These are phyloP conservation scores for Synodontis membranacea DNA, from an alignment of 2,113 vertebrate genomes.

Conservation along the genomic window DNA sequence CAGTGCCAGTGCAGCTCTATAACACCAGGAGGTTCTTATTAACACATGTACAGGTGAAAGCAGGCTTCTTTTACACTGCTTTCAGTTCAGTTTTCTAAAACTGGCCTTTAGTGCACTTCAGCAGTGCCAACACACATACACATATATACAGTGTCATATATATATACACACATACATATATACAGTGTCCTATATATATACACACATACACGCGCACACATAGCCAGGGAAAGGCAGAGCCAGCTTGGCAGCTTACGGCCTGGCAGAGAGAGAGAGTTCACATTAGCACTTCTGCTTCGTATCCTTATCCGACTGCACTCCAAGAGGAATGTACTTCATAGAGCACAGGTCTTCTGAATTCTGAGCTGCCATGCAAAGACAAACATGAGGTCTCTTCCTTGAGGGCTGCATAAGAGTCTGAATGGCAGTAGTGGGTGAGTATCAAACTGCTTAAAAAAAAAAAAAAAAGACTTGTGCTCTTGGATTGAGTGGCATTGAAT, in stretches of 20 bases:
- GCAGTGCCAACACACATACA: neutral
- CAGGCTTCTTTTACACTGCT: constrained; percentile 52
- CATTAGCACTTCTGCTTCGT: neutral
- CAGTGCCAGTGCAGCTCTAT: constrained; percentile 38
- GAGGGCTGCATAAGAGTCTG: constrained; percentile 53
- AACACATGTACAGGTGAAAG: constrained; percentile 64
- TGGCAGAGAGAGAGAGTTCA: constrained; percentile 6
- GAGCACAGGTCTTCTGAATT: constrained; percentile 25
- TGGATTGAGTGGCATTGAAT: constrained; percentile 60
- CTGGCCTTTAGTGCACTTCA: constrained; percentile 64
- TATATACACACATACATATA: neutral
- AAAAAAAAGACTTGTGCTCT: constrained; percentile 72
- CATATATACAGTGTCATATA: constrained; percentile 10
- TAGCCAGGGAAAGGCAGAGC: neutral
- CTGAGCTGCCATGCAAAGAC: constrained; percentile 54
- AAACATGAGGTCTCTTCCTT: constrained; percentile 45
- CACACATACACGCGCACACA: neutral
- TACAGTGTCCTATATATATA: neutral
- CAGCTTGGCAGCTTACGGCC: neutral
- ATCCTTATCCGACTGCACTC: constrained; percentile 43
- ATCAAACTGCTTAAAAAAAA: constrained; percentile 62
- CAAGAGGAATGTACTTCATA: constrained; percentile 31
- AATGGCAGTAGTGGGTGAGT: constrained; percentile 65
- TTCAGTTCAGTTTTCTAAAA: constrained; percentile 57
- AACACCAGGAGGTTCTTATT: constrained; percentile 53